phyloP scores from a whole-genome alignment of 2,113 vertebrate species.

The Datnioides undecimradiatus region DNA sequence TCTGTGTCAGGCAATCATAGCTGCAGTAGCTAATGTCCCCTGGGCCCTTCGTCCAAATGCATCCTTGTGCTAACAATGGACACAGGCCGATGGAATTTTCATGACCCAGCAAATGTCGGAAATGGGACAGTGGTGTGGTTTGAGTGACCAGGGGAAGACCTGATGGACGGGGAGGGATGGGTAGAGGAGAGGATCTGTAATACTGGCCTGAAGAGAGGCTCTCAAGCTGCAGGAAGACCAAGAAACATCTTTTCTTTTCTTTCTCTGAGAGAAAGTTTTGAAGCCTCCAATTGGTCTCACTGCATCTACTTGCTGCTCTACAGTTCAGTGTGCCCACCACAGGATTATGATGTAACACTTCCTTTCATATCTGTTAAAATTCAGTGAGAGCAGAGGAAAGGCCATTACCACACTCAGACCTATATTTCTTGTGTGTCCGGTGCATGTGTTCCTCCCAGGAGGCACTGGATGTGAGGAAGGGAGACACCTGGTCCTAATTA shows the following conservation, averaged over 20 bases:
- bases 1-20: conserved; percentile 49
- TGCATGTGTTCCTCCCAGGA: background rate
- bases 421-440: background rate
- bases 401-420: conserved; percentile 18
- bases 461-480: background rate
- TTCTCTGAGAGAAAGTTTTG: conserved; percentile 17
- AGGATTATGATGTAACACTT: conserved; percentile 22
- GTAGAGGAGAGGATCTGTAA: background rate
- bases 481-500: no score
- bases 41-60: conserved; percentile 53
- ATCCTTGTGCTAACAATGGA: conserved; percentile 52
- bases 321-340: conserved; percentile 6
- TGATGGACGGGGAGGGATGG: background rate
- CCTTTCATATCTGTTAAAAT: conserved; percentile 33
- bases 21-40: conserved; percentile 35
- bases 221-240: background rate
- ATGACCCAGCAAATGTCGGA: conserved; percentile 63
- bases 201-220: conserved; percentile 13
- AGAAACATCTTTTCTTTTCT: conserved; percentile 17
- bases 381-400: conserved; percentile 11
- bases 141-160: conserved; percentile 24
- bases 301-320: background rate
- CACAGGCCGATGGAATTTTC: conserved; percentile 65
- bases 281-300: conserved; percentile 17
- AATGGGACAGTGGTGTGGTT: conserved; percentile 43